A percentile compares a stretch with the other conserved stretches of the same genome.
Conservation (phyloP, 1,140 invertebrate genomes). For the Cyclina sinensis region DNA sequence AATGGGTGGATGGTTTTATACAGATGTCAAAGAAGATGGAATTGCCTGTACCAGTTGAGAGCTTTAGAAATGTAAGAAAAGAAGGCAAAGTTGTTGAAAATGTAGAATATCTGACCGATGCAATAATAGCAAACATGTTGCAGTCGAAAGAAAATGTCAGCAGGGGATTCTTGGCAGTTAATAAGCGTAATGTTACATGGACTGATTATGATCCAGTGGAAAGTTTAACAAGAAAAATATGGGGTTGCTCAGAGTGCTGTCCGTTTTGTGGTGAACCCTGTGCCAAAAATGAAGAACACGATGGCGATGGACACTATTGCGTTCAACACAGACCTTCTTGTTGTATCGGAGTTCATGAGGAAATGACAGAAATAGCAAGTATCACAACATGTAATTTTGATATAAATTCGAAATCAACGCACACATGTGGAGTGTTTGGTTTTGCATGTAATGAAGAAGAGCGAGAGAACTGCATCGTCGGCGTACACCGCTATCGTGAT, state of each 20-base stretch:
- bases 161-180: background rate
- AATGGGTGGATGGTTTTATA: too few relatives aligned
- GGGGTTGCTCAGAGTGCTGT: background rate
- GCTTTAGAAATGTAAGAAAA: background rate
- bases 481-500: background rate
- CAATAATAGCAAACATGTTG: background rate
- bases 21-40: too few relatives aligned
- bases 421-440: background rate
- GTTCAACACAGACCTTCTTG: slow-evolving; percentile 6
- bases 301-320: background rate
- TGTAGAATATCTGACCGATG: background rate
- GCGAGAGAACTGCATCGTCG: background rate
- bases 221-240: background rate
- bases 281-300: background rate
- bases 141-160: background rate
- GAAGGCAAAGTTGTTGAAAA: background rate
- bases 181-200: background rate
- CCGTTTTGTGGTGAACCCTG: slow-evolving; percentile 34
- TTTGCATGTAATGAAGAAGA: background rate
- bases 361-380: background rate
- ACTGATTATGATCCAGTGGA: background rate
- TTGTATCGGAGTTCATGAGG: background rate
- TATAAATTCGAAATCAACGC: background rate
- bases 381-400: background rate
- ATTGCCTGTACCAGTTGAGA: too few relatives aligned